These are phyloP conservation scores for Lysiphlebus fabarum DNA, from an alignment of 1,140 invertebrate species.

Conservation along the genomic window DNA sequence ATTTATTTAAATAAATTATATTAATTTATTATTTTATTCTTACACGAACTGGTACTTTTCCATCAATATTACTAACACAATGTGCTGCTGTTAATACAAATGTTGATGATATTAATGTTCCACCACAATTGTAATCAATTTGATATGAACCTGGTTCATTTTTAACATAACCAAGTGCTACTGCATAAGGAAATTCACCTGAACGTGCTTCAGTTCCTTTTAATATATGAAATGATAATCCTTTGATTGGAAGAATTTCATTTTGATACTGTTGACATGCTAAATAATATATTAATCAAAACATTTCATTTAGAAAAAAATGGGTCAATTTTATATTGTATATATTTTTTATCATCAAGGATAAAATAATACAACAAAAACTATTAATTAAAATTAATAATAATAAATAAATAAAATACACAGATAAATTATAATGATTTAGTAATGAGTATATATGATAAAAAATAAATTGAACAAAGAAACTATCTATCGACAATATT, in stretches of 20 bases:
- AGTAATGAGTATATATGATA: no score
- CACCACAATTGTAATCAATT: constrained; percentile 66
- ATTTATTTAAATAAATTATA: no score
- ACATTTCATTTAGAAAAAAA: neutral
- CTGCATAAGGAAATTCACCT: constrained; percentile 45
- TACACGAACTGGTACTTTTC: constrained; percentile 37
- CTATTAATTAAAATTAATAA: no score
- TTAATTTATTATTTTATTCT: constrained; percentile 10
- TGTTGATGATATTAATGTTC: constrained; percentile 69
- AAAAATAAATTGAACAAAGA: no score
- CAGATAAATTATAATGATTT: no score
- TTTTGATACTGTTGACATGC: constrained; percentile 44
- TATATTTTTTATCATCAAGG: neutral
- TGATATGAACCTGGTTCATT: no score
- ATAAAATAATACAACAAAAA: neutral
- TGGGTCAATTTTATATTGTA: neutral
- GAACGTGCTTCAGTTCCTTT: constrained; percentile 28
- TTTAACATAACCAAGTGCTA: constrained; percentile 38
- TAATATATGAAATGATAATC: constrained; percentile 35
- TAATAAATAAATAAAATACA: no score
- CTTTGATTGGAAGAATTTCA: constrained; percentile 26
- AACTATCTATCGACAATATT: no score
- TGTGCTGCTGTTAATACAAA: constrained; percentile 84
- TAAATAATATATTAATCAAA: constrained; percentile 26
- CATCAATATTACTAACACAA: constrained; percentile 60